Base-by-base conservation (phyloP, 2,113 vertebrate species). In the Zosterops pallidus region DNA sequence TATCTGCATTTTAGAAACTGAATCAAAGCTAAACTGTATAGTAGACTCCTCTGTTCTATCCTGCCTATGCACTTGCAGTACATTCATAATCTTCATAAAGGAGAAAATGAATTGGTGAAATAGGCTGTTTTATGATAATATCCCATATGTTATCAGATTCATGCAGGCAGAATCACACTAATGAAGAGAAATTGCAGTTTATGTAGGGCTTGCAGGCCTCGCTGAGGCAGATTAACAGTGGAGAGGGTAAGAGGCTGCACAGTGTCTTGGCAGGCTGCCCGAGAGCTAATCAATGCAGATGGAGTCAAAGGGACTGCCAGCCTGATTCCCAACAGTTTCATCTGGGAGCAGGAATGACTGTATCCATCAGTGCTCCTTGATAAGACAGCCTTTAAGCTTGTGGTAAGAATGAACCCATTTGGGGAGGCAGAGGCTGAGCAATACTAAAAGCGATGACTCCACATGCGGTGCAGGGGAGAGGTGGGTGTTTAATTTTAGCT, bases 231-330 rank as follows among this genome's bases (percentile, higher is more conserved):
- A 90, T 95, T 80, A 97, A 95, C 95, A 71, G 95, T 83, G 95
- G 95, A 18, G 93, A 96, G 96, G 95, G 94, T 81, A 91, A 94
- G 96, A 97, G 93, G 93, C 96, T 93, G 82, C 87, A 78, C 91
- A 17, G 87, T 71, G 92, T 86, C 80, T 96, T 98, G 98, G 98
- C 98, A 77, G 93, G 53, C 96, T 92, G 97, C 98, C 98, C 96
- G 65, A 72, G 64, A 95, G 76, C 96, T 97, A 97, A 98, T 98
- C 98, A 96, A 98, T 98, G 97, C 95, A 95, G 96, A 94, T 93
- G 94, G 96, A 97, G 97, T 98, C 96, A 97, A 95, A 97, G 79
- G 96, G 97, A 97, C 95, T 86, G 95, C 53, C 19, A 97, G 91
- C 78, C 96, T 86, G 94, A 97, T 97, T 97, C 97, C 96, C 95